Evolutionary conservation across 1,140 invertebrate genomes (phyloP).

Genomic region (Lasioglossum baleicum): DNA sequence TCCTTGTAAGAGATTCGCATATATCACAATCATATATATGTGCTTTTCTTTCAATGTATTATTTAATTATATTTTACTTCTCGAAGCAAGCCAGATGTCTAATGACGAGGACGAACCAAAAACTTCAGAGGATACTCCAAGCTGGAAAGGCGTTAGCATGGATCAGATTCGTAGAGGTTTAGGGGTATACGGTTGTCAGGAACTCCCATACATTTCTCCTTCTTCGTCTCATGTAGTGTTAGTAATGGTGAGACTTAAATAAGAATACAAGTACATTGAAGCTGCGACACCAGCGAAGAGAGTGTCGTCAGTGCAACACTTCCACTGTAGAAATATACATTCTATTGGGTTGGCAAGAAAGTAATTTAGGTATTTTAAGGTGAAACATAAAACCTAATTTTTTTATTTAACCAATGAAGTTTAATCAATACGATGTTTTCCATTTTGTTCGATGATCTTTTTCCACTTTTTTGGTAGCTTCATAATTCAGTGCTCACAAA

Average conservation of each 20-base stretch:
- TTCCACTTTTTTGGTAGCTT: no score
- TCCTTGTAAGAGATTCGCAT: conserved; percentile 49
- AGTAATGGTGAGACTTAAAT: conserved; percentile 66
- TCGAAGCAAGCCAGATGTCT: conserved; percentile 64
- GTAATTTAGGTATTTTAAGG: no score
- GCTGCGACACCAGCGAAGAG: no score
- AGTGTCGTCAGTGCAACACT: no score
- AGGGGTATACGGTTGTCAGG: conserved; percentile 68
- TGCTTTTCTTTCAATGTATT: conserved; percentile 18
- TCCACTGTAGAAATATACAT: no score
- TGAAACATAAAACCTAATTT: no score
- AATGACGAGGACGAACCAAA: conserved; percentile 67
- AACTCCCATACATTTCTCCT: conserved; percentile 72
- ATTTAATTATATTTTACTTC: neutral
- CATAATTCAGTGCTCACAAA: no score
- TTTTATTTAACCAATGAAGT: no score
- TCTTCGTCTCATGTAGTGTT: conserved; percentile 74
- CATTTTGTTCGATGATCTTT: no score
- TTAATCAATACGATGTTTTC: no score
- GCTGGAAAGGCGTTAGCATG: conserved; percentile 77
- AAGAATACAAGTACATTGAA: no score
- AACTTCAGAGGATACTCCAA: conserved; percentile 57
- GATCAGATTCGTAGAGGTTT: conserved; percentile 74
- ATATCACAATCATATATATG: neutral
- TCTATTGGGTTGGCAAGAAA: no score